Evolutionary conservation across 2,113 vertebrate species (phyloP).

Genomic region (Gopherus evgoodei): DNA sequence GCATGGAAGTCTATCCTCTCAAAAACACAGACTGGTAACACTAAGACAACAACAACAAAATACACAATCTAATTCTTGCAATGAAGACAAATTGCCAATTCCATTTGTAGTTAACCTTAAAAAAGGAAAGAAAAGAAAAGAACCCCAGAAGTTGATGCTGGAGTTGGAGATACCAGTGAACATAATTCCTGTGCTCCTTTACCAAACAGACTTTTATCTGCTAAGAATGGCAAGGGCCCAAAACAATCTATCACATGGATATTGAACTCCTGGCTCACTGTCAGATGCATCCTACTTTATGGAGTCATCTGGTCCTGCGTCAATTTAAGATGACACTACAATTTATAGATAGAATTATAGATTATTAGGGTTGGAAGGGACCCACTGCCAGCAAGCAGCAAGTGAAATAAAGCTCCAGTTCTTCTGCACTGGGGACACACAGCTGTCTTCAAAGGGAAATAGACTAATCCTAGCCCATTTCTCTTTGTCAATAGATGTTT

Average conservation of each 20-base stretch:
- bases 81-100: slow-evolving; percentile 10
- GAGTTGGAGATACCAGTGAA: background rate
- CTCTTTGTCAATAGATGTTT: slow-evolving; percentile 69
- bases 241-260: accelerated
- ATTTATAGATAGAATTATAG: background rate
- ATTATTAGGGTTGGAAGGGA: background rate
- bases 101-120: background rate
- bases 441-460: slow-evolving; percentile 79
- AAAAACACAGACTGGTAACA: background rate
- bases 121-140: background rate
- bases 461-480: slow-evolving; percentile 77
- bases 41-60: slow-evolving; percentile 5
- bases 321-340: slow-evolving; percentile 54
- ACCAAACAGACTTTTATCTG: slow-evolving; percentile 2
- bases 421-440: slow-evolving; percentile 52
- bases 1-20: background rate
- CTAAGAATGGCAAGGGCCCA: background rate
- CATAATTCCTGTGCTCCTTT: background rate
- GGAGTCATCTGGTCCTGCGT: background rate
- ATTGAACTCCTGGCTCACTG: background rate
- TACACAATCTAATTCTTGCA: background rate
- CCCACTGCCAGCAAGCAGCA: slow-evolving; percentile 49
- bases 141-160: background rate
- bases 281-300: background rate
- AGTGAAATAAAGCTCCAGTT: slow-evolving; percentile 68